Conservation (phyloP, 1,140 invertebrate genomes). For the Pinna nobilis region DNA sequence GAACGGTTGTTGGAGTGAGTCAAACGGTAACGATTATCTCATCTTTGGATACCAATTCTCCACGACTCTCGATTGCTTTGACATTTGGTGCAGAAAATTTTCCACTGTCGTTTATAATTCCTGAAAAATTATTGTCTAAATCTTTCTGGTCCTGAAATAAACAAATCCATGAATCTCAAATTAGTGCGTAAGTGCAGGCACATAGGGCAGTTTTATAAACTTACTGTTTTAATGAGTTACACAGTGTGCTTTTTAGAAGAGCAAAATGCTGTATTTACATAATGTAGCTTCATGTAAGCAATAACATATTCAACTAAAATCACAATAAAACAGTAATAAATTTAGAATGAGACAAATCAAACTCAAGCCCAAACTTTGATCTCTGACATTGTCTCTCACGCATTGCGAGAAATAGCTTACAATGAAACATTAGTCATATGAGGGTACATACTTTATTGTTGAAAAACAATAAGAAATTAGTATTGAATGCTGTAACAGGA, state of each 20-base stretch:
- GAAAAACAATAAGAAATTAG: too few relatives aligned
- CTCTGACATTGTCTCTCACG: too few relatives aligned
- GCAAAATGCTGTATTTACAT: not conserved
- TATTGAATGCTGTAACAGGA: too few relatives aligned
- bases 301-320: not conserved
- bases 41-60: constrained; percentile 9
- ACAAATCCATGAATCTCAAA: too few relatives aligned
- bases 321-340: constrained; percentile 12
- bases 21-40: constrained; percentile 11
- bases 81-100: constrained; percentile 26
- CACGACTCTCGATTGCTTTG: constrained; percentile 14
- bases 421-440: too few relatives aligned
- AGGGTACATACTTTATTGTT: too few relatives aligned
- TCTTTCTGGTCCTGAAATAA: not conserved
- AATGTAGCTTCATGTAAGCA: not conserved
- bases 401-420: too few relatives aligned
- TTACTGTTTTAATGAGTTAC: constrained; percentile 13
- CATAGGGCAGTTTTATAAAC: not conserved
- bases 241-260: constrained; percentile 4
- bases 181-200: not conserved
- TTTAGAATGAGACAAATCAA: constrained; percentile 13
- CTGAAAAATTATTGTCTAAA: not conserved
- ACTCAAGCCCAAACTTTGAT: too few relatives aligned
- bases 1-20: constrained; percentile 10
- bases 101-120: not conserved